A percentile compares a stretch with the other conserved stretches of the same genome.
These are phyloP conservation scores for Aplysia californica DNA, from an alignment of 1,140 invertebrate species.

Conservation along the genomic window DNA sequence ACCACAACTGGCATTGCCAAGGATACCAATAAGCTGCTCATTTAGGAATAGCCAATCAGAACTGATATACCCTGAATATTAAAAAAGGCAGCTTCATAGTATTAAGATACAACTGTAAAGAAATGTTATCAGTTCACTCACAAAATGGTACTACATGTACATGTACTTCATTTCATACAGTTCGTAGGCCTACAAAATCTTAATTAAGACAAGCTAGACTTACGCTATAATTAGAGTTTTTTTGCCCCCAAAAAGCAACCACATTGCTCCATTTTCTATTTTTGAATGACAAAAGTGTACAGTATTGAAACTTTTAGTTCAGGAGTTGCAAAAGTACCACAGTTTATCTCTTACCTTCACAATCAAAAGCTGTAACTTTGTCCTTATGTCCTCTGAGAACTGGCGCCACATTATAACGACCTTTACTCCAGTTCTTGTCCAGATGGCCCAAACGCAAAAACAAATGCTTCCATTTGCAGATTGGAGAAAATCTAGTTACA, in stretches of 20 bases:
- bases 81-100: no score
- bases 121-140: no score
- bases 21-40: no score
- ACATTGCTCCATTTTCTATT: not conserved
- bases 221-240: not conserved
- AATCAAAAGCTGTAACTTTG: conserved; percentile 55
- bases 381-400: conserved; percentile 54
- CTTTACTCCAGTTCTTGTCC: conserved; percentile 55
- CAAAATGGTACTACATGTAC: no score
- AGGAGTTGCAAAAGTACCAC: not conserved
- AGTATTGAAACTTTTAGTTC: not conserved
- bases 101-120: no score
- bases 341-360: conserved; percentile 43
- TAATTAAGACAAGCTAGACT: not conserved
- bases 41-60: no score
- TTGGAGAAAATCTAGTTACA: conserved; percentile 41
- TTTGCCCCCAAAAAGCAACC: not conserved
- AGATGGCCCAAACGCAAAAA: conserved; percentile 53
- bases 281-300: not conserved
- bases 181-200: not conserved
- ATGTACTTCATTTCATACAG: not conserved
- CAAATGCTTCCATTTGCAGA: conserved; percentile 59
- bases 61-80: no score
- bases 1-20: no score
- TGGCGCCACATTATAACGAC: conserved; percentile 52